Base-by-base conservation (phyloP, 2,888 invertebrate genomes). In the Vanessa cardui region DNA sequence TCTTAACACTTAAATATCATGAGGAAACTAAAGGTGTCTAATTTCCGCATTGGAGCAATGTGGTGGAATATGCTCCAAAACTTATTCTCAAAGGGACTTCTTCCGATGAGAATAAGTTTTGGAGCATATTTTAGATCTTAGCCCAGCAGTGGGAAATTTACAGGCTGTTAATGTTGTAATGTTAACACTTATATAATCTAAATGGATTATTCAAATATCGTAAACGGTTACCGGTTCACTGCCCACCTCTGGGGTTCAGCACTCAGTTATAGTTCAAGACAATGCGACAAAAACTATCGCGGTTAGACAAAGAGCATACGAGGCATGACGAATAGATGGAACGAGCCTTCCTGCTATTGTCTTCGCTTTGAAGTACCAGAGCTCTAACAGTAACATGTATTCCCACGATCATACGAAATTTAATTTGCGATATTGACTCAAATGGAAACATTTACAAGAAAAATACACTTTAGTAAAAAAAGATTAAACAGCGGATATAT, bases 301-400 rank as follows among this genome's bases (percentile, higher is more conserved):
- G 67, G 70, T 68, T 75, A 73, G 74, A 81, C 80, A 80, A 78
- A 77, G 77, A 78, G 61, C 63, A 77, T 80, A 81, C 80, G 80
- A 67, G 71, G 80, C 82, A 77, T 82, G 80, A 80, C 87, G 85
- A 86, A 86, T 87, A 76, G 86, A 39, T 39, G 18, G 82, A 86
- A 87, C 78, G 72, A 80, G 78, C 72, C 86, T 89, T 89, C 90
- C 89, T 88, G 85, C 79, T 83, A 88, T 90, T 89, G 90, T 88
- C 75, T 83, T 77, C 74, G 77, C 79, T 79, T 79, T 83, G 82
- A 83, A 84, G 80, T 78, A 79, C 78, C 78, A 12, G 39, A 64
- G 75, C 74, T 70, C 77, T 74, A 72, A 76, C 73, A 73, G 74
- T 78, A 76, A 78, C 73, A 72, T 67, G 73, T 65, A 52, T 84